Evolutionary conservation across 2,888 invertebrate species (phyloP).

Genomic region (Balanococcus diminutus): DNA sequence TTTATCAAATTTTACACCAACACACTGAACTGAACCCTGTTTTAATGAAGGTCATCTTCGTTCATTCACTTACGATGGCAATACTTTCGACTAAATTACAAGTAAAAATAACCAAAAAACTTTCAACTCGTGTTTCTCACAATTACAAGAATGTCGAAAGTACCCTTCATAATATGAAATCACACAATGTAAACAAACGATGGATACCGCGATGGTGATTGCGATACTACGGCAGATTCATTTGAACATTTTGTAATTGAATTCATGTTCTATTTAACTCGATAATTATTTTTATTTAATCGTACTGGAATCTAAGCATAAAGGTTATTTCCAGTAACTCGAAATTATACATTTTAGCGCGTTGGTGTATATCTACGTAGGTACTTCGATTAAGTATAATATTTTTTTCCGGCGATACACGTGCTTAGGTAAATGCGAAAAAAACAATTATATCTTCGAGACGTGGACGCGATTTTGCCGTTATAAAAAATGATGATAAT

Average conservation of each 20-base stretch:
- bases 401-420: neutral
- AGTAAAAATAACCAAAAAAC: neutral
- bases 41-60: too few species aligned
- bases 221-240: neutral
- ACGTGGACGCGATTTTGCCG: neutral
- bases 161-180: neutral
- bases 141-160: neutral
- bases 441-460: neutral
- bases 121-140: neutral
- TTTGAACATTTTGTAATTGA: neutral
- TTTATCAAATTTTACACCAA: too few species aligned
- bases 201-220: neutral
- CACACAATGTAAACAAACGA: neutral
- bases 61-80: neutral
- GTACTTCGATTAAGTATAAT: neutral
- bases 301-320: neutral
- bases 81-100: neutral
- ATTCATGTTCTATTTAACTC: slow-evolving; percentile 16
- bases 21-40: too few species aligned
- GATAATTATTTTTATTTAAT: slow-evolving; percentile 1
- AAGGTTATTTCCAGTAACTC: neutral
- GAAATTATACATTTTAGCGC: neutral
- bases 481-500: slow-evolving; percentile 17
- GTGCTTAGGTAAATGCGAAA: neutral
- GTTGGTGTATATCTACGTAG: neutral